Evolutionary conservation across 1,140 invertebrate species (phyloP).

Genomic region (Lamellibrachia luymesi): DNA sequence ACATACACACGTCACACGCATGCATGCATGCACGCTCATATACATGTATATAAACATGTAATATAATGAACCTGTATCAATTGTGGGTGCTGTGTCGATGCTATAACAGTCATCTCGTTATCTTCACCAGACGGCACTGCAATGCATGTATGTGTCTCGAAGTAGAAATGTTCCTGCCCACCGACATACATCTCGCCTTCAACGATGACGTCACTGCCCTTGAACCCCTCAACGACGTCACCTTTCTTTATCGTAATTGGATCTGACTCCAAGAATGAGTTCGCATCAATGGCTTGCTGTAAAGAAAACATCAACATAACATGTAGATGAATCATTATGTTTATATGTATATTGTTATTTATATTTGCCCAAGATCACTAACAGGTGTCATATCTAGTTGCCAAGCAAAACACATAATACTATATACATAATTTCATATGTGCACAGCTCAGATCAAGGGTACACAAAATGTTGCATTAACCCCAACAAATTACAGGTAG

Average conservation of each 20-base stretch:
- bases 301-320: not conserved
- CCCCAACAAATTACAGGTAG: no score
- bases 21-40: no score
- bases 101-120: slow-evolving; percentile 82
- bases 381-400: no score
- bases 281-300: slow-evolving; percentile 36
- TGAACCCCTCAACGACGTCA: slow-evolving; percentile 68
- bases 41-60: no score
- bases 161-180: slow-evolving; percentile 95
- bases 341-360: no score
- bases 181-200: slow-evolving; percentile 73
- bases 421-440: no score
- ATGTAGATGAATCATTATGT: no score
- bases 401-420: no score
- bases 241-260: slow-evolving; percentile 60
- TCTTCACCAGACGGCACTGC: slow-evolving; percentile 76
- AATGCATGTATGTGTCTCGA: slow-evolving; percentile 77
- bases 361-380: no score
- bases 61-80: slow-evolving; percentile 63
- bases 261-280: slow-evolving; percentile 28
- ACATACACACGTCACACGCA: no score
- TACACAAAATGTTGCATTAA: no score
- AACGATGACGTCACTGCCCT: slow-evolving; percentile 60
- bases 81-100: slow-evolving; percentile 78
- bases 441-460: no score